Percentiles rank a stretch among this genome's conserved stretches.
Conservation (phyloP, 2,113 vertebrate genomes). For the Bambusicola thoracicus region DNA sequence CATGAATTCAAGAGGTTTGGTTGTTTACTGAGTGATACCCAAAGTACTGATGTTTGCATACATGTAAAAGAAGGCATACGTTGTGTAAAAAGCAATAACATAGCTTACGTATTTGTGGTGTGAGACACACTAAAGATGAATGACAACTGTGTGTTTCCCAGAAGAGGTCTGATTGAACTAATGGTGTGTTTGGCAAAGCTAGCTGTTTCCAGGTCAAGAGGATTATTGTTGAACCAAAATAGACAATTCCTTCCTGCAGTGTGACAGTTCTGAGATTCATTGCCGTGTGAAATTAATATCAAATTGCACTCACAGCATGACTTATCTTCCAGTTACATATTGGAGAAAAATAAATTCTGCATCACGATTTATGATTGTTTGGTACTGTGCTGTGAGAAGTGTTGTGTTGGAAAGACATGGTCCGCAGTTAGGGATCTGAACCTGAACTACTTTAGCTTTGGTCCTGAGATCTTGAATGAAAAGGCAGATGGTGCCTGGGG, state of each 20-base stretch:
- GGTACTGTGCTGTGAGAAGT: not conserved
- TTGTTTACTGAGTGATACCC: not conserved
- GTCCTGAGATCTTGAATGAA: not conserved
- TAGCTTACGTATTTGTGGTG: not conserved
- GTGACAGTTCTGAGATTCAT: constrained; percentile 4
- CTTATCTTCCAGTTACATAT: not conserved
- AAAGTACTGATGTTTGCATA: not conserved
- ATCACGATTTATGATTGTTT: not conserved
- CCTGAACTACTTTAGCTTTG: not conserved
- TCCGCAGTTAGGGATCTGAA: not conserved
- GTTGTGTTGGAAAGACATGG: not conserved
- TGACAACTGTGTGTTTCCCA: not conserved
- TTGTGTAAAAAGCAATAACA: not conserved
- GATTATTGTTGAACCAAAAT: constrained; percentile 6
- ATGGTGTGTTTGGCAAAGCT: not conserved
- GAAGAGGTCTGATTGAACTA: not conserved
- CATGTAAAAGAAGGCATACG: not conserved
- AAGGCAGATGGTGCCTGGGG: not conserved
- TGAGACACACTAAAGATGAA: not conserved
- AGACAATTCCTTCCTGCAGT: not conserved
- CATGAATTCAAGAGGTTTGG: not conserved
- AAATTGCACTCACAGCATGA: constrained; percentile 13
- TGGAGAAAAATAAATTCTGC: not conserved
- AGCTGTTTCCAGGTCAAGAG: not conserved
- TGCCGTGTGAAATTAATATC: constrained; percentile 28